Base-by-base conservation (phyloP, 2,888 invertebrate genomes). In the Nasonovia ribisnigri region DNA sequence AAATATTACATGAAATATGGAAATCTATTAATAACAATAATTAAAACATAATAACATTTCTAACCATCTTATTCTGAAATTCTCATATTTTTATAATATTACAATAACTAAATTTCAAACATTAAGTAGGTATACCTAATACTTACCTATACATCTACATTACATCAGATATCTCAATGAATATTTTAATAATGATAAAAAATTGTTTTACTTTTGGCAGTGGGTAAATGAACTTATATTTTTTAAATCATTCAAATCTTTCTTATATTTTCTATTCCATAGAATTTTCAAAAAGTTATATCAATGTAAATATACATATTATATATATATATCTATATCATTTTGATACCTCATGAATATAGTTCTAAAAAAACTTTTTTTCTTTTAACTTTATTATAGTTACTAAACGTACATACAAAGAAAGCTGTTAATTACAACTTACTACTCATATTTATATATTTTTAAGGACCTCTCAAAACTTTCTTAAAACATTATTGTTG, bases 381-480 rank as follows among this genome's bases (percentile, higher is more conserved):
- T 77, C 77, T 77, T 77, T 77, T 77, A 77, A 77, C 77, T 77
- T 36, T 77, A 77, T 77, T 86, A 86, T 46, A 29, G 29, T 86
- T 46, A 46, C 16, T 29, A 86, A 46, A 86, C 46, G 46, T 46
- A 13, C 86, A 46, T 46, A 86, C 46, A 86, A 43, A 86, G 43
- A 86, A 92, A 92, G 36, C 86, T 46, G 60, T 87, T 60, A 36
- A 92, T 92, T 48, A 51, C 89, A 6, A 84, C 16, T 60, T 36
- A 29, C 43, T 54, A 88, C 77, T 42, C 43, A 84, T 36, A 91
- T 88, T 84, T 90, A 86, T 94, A 84, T 91, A 89, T 51, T 94
- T 92, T 95, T 95, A 96, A 96, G 96, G 96, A 96, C 96, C 96
- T 96, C 96, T 96, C 96, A 96, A 96, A 96, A 96, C 95, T 96